Base-by-base conservation (phyloP, 2,888 invertebrate species). In the Netelia fuscicornis region DNA sequence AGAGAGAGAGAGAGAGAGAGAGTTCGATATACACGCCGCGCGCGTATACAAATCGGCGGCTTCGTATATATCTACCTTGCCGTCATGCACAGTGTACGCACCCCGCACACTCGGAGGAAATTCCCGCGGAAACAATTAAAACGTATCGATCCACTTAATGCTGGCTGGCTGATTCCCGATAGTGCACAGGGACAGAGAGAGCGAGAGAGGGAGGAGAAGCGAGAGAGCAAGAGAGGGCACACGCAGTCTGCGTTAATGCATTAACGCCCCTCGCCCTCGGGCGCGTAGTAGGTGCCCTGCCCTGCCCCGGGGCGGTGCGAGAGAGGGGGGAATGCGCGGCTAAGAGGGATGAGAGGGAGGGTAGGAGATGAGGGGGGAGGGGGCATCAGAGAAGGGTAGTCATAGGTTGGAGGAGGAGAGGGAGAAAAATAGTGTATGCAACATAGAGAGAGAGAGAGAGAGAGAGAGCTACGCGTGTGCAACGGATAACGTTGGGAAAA, bases 91-190 rank as follows among this genome's bases (percentile, higher is more conserved):
- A 58, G 20, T 58, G 20, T 20, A 79, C 25, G 65, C 48, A 71
- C 78, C 52, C 30, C 65, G 67, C 10, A n/a, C 54, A 62, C 70
- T 75, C 70, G 64, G 68, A 64, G 64, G 84, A 84, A 81, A 76
- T 83, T 82, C 72, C 65, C 64, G 81, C 54, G 81, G 81, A 88
- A 85, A 83, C 83, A 83, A 86, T 84, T 84, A 86, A 88, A 86
- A 84, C 81, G 62, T 80, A 88, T 88, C 83, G 86, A 88, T 85
- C 83, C 77, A 85, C 85, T 87, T 86, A 85, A 86, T 83, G 67
- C 80, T 72, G 84, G 84, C 79, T 85, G 86, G 82, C 83, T 80
- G 79, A 82, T 83, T 83, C 56, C 81, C 76, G 81, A 84, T 79
- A 79, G 79, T 76, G 58, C 75, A 71, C 79, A 67, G 71, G 76